Base-by-base conservation (phyloP, 2,113 vertebrate species). In the Pseudois nayaur region DNA sequence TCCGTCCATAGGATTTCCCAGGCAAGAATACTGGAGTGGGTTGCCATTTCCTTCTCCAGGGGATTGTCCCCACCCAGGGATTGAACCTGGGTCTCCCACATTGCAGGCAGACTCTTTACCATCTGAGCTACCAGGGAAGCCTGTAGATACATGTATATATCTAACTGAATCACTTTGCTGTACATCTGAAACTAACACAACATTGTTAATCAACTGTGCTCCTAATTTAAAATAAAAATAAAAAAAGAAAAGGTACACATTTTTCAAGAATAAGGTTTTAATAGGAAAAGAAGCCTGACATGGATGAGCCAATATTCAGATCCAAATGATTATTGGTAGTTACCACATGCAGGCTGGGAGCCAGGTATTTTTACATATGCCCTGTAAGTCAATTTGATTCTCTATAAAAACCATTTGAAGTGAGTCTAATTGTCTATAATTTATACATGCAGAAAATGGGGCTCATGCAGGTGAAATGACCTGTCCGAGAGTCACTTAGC, bases 311-410 rank as follows among this genome's bases (percentile, higher is more conserved):
- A 78, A 81, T 45, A 93, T 54, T 93, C 81, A 91, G 83, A 89
- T 91, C n/a, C 57, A 89, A 87, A 78, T 89, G 94, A 84, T 84
- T 88, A 89, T 27, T 50, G 85, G 48, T 74, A 62, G 88, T 87
- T 43, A 67, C 25, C 43, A 8, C 40, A n/a, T 0, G 25, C 43
- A 57, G 91, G 81, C 54, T 50, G 31, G 29, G 12, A 82, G 64
- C 81, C 84, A 85, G 64, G 52, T 55, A 60, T 76, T 82, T 92
- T 94, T 90, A 86, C 36, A 90, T 57, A 92, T 52, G 23, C 9
- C 64, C 62, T 52, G 40, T 88, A 89, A 94, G 76, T 94, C 54
- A 67, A 82, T 96, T 87, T 76, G n/a, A 85, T 92, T 83, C 92
- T 95, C 94, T 74, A 71, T 21, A 64, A 91, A 91, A 93, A 94